Evolutionary conservation across 1,140 invertebrate genomes (phyloP).

Genomic region (Drosophila varians): DNA sequence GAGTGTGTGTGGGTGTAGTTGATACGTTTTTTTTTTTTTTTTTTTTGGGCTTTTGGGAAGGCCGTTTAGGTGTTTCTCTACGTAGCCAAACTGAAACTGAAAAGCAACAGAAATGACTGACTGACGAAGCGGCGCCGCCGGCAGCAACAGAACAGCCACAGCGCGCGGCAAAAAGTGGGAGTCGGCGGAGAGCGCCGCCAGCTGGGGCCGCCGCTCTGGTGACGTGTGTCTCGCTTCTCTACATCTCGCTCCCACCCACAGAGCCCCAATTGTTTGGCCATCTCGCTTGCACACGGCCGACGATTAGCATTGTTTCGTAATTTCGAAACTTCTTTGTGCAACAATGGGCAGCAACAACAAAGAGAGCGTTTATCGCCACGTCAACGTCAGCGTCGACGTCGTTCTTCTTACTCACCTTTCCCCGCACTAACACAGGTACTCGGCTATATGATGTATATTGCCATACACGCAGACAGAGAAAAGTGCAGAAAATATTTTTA

Average conservation of each 20-base stretch:
- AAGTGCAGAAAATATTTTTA: conserved; percentile 35
- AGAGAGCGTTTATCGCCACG: conserved; percentile 48
- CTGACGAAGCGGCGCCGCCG: conserved; percentile 17
- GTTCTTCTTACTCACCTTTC: conserved; percentile 40
- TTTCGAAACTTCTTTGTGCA: conserved; percentile 39
- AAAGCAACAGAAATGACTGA: conserved; percentile 69
- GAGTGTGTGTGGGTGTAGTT: no score
- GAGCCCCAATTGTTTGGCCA: no score
- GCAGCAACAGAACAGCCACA: no score
- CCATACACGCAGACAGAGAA: neutral
- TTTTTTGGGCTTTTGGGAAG: conserved; percentile 53
- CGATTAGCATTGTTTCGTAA: conserved; percentile 59
- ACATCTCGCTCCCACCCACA: neutral
- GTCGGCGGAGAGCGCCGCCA: conserved; percentile 9
- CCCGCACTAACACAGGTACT: neutral
- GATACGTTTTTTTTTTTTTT: no score
- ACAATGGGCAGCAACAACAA: conserved; percentile 8
- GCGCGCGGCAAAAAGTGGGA: conserved; percentile 9
- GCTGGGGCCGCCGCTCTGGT: neutral
- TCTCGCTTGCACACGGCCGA: neutral
- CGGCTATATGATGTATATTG: no score
- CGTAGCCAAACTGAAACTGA: conserved; percentile 63
- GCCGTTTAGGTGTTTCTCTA: conserved; percentile 38
- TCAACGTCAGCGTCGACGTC: conserved; percentile 40
- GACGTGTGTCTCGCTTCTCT: neutral